A percentile compares a stretch with the other conserved stretches of the same genome.
Conservation (phyloP, 2,888 invertebrate species). For the Eupithecia exiguata region DNA sequence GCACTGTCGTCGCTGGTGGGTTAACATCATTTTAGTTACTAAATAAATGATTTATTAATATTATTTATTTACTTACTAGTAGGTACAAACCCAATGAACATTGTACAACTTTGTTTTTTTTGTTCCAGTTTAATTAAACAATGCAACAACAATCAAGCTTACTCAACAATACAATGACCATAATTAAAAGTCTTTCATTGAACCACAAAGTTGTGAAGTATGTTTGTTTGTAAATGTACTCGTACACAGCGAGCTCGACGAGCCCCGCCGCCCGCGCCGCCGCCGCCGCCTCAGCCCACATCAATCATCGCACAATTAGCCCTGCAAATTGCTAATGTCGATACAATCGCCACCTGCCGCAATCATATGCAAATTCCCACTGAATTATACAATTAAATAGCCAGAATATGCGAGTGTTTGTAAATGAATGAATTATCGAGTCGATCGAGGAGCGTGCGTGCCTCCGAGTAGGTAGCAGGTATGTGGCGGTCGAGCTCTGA, state of each 20-base stretch:
- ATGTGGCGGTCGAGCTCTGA: slow-evolving; percentile 18
- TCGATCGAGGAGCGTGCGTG: background rate
- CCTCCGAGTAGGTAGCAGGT: too few species aligned
- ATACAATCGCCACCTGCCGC: slow-evolving; percentile 29
- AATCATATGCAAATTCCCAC: slow-evolving; percentile 20
- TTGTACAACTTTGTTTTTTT: background rate
- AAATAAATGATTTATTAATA: too few species aligned
- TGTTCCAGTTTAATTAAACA: background rate
- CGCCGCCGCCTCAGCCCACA: too few species aligned
- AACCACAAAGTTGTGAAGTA: background rate
- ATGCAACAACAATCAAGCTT: too few species aligned
- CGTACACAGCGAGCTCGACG: too few species aligned
- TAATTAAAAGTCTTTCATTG: background rate
- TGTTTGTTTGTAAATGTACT: background rate
- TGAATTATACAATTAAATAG: slow-evolving; percentile 21
- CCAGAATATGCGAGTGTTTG: background rate
- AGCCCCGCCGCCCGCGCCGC: too few species aligned
- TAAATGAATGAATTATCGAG: background rate
- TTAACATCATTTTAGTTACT: too few species aligned
- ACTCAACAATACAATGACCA: background rate
- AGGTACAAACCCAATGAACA: background rate
- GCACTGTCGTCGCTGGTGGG: background rate
- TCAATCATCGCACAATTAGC: slow-evolving; percentile 40
- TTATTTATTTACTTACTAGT: too few species aligned
- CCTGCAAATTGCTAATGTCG: slow-evolving; percentile 41